Conservation (phyloP, 2,113 vertebrate species). For the Nycticebus coucang region DNA sequence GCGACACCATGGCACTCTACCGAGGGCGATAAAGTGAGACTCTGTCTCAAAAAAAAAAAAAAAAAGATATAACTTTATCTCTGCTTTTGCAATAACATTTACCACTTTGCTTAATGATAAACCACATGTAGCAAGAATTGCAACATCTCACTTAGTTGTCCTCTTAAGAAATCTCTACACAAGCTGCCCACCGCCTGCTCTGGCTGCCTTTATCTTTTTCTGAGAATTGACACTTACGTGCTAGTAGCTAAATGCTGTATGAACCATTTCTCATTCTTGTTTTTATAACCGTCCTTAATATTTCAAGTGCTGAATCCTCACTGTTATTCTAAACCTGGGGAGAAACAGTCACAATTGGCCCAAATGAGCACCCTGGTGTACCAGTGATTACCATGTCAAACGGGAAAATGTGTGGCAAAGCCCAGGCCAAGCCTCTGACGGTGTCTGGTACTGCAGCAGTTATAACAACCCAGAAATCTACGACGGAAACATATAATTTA, state of each 20-base stretch:
- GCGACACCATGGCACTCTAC: too few relatives aligned
- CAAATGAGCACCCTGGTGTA: neutral
- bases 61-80: too few relatives aligned
- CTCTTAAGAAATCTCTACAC: slow-evolving; percentile 66
- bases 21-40: too few relatives aligned
- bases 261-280: neutral
- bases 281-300: neutral
- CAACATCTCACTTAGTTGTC: slow-evolving; percentile 49
- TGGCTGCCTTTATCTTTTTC: slow-evolving; percentile 12
- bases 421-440: neutral
- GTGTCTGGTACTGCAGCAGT: neutral
- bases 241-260: neutral
- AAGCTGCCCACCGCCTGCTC: slow-evolving; percentile 2
- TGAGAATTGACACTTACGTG: neutral
- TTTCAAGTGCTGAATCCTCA: slow-evolving; percentile 4
- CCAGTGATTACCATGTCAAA: neutral
- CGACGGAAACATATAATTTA: neutral
- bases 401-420: neutral
- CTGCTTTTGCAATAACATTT: slow-evolving; percentile 51
- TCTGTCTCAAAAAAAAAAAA: too few relatives aligned
- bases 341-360: neutral
- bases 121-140: slow-evolving; percentile 67
- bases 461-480: neutral
- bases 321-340: neutral
- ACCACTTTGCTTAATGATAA: slow-evolving; percentile 72